phyloP scores from a whole-genome alignment of 2,888 invertebrate genomes.

The Danaus chrysippus region DNA sequence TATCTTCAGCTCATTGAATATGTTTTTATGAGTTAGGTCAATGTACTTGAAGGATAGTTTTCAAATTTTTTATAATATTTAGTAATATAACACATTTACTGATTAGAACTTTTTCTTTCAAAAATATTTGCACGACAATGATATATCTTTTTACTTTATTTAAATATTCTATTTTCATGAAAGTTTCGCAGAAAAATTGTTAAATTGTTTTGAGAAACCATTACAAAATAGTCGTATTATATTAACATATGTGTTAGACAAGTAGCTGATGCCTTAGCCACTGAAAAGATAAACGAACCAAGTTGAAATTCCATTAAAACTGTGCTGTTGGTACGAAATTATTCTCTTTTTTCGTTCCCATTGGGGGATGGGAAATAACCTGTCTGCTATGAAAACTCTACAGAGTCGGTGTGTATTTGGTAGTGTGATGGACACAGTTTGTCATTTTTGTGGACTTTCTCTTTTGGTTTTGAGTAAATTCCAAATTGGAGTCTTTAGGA shows the following conservation, averaged over 20 bases:
- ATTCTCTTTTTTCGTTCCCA: conserved; percentile 16
- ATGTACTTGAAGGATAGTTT: too few species aligned
- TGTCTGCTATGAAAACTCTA: conserved; percentile 9
- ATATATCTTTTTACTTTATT: too few species aligned
- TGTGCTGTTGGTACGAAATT: conserved; percentile 13
- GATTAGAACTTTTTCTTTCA: too few species aligned
- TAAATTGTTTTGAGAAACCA: background rate
- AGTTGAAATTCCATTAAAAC: conserved; percentile 15
- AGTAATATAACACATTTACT: too few species aligned
- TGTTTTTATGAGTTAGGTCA: too few species aligned
- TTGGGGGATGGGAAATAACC: conserved; percentile 17
- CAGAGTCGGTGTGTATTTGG: background rate
- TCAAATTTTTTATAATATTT: too few species aligned
- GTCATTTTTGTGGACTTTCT: background rate
- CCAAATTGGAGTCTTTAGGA: conserved; percentile 1
- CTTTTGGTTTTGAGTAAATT: background rate
- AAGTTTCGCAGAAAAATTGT: too few species aligned
- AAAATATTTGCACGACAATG: too few species aligned
- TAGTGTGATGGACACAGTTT: conserved; percentile 4
- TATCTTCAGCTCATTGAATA: too few species aligned
- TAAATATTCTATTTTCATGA: too few species aligned
- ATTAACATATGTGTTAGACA: background rate
- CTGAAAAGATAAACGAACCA: conserved; percentile 11
- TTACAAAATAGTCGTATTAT: background rate
- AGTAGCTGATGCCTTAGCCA: conserved; percentile 10